Conservation (phyloP, 2,113 vertebrate species). For the Apodemus sylvaticus region DNA sequence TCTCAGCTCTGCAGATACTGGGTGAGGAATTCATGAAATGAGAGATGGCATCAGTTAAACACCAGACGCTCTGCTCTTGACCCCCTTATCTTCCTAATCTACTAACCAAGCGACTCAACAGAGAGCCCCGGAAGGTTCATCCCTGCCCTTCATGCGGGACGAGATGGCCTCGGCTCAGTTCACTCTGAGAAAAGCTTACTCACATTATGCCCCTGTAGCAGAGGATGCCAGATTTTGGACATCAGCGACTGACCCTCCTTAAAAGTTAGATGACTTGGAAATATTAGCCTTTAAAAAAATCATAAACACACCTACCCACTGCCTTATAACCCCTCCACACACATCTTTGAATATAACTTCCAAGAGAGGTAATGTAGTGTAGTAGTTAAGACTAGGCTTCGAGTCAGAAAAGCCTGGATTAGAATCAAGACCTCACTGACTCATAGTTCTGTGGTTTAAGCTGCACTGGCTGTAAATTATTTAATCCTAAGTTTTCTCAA, state of each 20-base stretch:
- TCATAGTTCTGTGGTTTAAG: not conserved
- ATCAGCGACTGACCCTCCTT: not conserved
- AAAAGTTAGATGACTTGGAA: not conserved
- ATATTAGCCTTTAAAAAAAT: not conserved
- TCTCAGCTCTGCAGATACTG: not conserved
- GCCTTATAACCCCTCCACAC: too few relatives aligned
- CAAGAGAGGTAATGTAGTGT: not conserved
- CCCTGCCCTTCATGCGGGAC: not conserved
- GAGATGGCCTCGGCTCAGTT: not conserved
- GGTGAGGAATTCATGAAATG: not conserved
- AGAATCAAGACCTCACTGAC: not conserved
- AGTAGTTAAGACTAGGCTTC: not conserved
- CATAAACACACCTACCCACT: not conserved
- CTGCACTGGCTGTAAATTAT: not conserved
- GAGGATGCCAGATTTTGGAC: not conserved
- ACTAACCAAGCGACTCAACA: not conserved
- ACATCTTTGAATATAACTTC: not conserved
- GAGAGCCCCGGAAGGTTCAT: not conserved
- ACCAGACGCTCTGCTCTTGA: not conserved
- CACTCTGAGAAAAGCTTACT: not conserved
- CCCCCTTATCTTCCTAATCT: not conserved
- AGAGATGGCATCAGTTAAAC: not conserved
- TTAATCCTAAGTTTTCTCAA: slow-evolving; percentile 18
- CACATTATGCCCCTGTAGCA: not conserved
- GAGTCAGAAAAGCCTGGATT: not conserved